phyloP scores from a whole-genome alignment of 2,888 invertebrate species.

The Dorcus hopei region DNA sequence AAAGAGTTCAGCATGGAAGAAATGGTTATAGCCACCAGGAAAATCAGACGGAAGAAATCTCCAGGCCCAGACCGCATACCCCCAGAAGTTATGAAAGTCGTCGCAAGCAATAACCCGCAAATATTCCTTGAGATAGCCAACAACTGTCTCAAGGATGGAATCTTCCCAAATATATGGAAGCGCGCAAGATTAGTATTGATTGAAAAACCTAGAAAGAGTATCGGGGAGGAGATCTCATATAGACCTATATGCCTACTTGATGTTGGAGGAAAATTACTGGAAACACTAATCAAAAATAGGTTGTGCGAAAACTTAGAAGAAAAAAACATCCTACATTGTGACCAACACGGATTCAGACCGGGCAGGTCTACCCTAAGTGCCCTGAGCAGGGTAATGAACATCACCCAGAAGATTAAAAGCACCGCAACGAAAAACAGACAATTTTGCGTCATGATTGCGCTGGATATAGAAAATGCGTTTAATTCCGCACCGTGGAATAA shows the following conservation, averaged over 20 bases:
- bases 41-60: no score
- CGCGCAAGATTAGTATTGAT: constrained; percentile 6
- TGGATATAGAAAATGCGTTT: no score
- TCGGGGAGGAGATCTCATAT: constrained; percentile 3
- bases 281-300: constrained; percentile 4
- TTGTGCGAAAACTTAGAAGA: constrained; percentile 4
- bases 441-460: constrained; percentile 11
- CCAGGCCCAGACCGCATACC: no score
- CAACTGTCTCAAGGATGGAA: constrained; percentile 1
- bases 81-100: no score
- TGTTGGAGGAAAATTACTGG: constrained; percentile 14
- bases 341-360: constrained; percentile 16
- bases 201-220: not conserved
- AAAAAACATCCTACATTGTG: constrained; percentile 3
- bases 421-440: not conserved
- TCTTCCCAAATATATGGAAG: constrained; percentile 15
- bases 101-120: not conserved
- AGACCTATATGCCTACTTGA: constrained; percentile 15
- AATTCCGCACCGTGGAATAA: constrained; percentile 14
- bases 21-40: no score
- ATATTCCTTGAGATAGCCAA: constrained; percentile 6
- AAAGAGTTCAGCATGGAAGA: no score
- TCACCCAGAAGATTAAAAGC: not conserved
- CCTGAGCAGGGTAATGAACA: constrained; percentile 1
- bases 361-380: constrained; percentile 16